Base-by-base conservation (phyloP, 1,140 invertebrate genomes). In the Helicorthomorpha holstii region DNA sequence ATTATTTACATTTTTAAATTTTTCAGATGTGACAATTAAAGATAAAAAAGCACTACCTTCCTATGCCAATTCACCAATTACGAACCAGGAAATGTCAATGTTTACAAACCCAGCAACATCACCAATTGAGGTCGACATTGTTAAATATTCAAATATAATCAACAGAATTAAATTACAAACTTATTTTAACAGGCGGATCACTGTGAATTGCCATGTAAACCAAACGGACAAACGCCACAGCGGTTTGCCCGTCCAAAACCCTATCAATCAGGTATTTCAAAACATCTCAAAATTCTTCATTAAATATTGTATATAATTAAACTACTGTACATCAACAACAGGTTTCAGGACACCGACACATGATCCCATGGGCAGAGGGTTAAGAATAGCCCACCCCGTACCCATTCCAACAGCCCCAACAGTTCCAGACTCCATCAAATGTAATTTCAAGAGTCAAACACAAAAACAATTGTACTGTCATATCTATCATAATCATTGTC, bases 321-420 rank as follows among this genome's bases (percentile, higher is more conserved):
- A 34, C 29, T 16, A 34, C 29, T 34, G 29, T n/a, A n/a, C n/a
- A n/a, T n/a, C n/a, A n/a, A n/a, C n/a, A n/a, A 16, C 19, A 46
- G 44, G 44, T 4, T 46, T 46, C 19, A 4, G 44, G 21, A 46
- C 44, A 10, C 44, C 44, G 19, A 46, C 44, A 22, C 44, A 46
- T 46, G 44, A 48, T 48, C 44, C 27, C 47, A 47, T n/a, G 22
- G 25, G 3, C 10, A 46, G 46, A 26, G 45, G 51, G n/a, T 25
- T 52, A 23, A 19, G 51, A 23, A n/a, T 27, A 19, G 26, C 41
- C 4, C 51, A 52, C 41, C 51, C 51, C 2, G 26, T 48, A 4
- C 10, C 51, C 3, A 41, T 52, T 48, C 51, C 51, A 3, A 52
- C 51, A 21, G 51, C 51, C 3, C 51, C 51, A 19, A 44, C 51